A percentile compares a stretch with the other conserved stretches of the same genome.
phyloP scores from a whole-genome alignment of 2,113 vertebrate genomes.

The Myxocyprinus asiaticus region DNA sequence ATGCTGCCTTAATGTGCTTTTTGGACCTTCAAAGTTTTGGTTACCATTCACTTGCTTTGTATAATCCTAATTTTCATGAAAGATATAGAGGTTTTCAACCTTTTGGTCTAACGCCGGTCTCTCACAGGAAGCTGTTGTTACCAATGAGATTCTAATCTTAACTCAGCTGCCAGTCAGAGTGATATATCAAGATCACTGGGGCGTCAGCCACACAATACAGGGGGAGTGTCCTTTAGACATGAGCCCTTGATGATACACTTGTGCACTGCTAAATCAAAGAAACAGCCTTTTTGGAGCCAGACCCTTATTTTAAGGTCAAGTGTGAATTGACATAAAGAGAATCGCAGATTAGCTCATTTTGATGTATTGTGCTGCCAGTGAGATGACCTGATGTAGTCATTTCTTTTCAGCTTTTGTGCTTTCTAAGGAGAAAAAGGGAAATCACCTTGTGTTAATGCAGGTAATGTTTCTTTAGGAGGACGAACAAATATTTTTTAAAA shows the following conservation, averaged over 20 bases:
- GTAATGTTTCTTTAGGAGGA: too few species aligned
- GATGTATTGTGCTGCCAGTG: background rate
- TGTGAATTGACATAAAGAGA: too few species aligned
- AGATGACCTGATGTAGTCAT: background rate
- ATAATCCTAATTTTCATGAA: too few species aligned
- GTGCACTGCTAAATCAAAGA: slow-evolving; percentile 40
- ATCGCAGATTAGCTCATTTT: too few species aligned
- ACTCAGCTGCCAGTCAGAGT: slow-evolving; percentile 58
- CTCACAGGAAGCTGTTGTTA: background rate
- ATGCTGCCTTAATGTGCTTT: too few species aligned
- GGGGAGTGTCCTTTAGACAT: background rate
- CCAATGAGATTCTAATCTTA: slow-evolving; percentile 65
- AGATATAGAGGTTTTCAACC: background rate
- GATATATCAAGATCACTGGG: slow-evolving; percentile 59
- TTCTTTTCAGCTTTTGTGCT: too few species aligned
- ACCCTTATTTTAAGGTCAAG: slow-evolving; percentile 6
- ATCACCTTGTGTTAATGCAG: too few species aligned
- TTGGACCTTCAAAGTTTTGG: too few species aligned
- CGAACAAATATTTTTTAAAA: too few species aligned
- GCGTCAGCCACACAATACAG: slow-evolving; percentile 40
- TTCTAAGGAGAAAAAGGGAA: too few species aligned
- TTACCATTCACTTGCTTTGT: too few species aligned
- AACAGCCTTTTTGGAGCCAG: slow-evolving; percentile 41
- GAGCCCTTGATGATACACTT: slow-evolving; percentile 20
- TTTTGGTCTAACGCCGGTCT: too few species aligned